Evolutionary conservation across 2,797 vertebrate genomes (phyloP).

Genomic region (Gallirallus australis): DNA sequence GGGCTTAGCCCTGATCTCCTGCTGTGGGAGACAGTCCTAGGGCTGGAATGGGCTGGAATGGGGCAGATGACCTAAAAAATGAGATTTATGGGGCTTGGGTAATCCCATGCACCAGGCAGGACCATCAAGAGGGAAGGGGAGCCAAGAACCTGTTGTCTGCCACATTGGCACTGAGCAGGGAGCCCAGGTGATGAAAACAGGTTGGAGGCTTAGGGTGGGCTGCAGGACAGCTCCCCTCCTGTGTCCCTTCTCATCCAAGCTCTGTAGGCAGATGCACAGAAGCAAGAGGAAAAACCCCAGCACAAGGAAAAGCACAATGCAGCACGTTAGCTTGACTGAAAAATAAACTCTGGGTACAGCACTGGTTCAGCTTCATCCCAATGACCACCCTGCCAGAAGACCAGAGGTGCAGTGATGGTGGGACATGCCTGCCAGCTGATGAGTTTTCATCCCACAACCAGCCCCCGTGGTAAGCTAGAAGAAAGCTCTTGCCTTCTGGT

Average conservation of each 20-base stretch:
- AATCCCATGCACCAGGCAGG: background rate
- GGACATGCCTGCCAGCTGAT: background rate
- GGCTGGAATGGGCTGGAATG: fast-evolving
- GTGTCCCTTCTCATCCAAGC: background rate
- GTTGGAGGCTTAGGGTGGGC: background rate
- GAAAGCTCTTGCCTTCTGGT: background rate
- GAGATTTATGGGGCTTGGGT: background rate
- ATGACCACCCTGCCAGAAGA: background rate
- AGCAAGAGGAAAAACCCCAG: background rate
- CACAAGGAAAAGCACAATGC: background rate
- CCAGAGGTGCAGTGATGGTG: background rate
- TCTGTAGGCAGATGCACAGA: background rate
- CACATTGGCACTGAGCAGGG: background rate
- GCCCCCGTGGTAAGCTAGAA: background rate
- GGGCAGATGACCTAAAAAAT: background rate
- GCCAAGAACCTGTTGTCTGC: background rate
- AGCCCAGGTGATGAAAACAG: fast-evolving
- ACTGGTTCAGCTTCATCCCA: background rate
- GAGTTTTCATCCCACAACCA: background rate
- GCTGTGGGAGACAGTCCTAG: background rate
- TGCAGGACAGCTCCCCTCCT: background rate
- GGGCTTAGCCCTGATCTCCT: background rate
- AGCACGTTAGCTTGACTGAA: background rate
- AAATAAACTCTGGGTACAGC: background rate
- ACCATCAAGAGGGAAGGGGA: background rate